Evolutionary conservation across 2,888 invertebrate genomes (phyloP).

Genomic region (Melinaea menophilus): DNA sequence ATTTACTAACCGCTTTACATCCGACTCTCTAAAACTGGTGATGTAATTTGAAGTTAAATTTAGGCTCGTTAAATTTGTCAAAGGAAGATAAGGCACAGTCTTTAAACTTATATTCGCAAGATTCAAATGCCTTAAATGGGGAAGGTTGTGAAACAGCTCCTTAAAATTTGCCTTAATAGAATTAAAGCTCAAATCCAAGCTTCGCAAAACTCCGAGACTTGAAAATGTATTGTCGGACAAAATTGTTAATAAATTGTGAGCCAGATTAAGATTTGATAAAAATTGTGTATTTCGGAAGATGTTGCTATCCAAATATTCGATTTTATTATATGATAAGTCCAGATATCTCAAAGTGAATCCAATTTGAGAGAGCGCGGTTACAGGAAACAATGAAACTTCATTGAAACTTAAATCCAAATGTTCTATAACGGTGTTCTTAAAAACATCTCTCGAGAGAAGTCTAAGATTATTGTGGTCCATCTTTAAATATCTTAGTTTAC

Average conservation of each 20-base stretch:
- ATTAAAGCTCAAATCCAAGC: conserved; percentile 89
- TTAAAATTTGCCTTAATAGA: conserved; percentile 90
- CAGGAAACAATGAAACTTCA: conserved; percentile 87
- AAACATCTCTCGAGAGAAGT: conserved; percentile 86
- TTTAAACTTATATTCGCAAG: conserved; percentile 87
- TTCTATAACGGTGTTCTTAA: conserved; percentile 87
- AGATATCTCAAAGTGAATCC: conserved; percentile 88
- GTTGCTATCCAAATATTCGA: conserved; percentile 92
- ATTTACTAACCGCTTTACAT: conserved; percentile 83
- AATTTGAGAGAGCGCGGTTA: conserved; percentile 85
- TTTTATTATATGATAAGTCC: conserved; percentile 86
- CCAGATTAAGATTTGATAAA: conserved; percentile 86
- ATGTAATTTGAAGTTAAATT: conserved; percentile 89
- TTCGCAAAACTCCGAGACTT: conserved; percentile 86
- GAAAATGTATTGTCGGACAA: conserved; percentile 93
- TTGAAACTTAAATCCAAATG: conserved; percentile 88
- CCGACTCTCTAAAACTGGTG: conserved; percentile 82
- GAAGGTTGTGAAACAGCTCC: conserved; percentile 91
- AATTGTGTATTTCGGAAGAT: conserved; percentile 91
- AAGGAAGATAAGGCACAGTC: conserved; percentile 85
- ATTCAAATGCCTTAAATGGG: conserved; percentile 86
- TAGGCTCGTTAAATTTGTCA: conserved; percentile 86
- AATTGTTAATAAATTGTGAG: conserved; percentile 88
- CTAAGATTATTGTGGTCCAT: conserved; percentile 84
- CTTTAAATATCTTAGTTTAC: conserved; percentile 84